Conservation (phyloP, 1,140 invertebrate species). For the Lethocerus indicus region DNA sequence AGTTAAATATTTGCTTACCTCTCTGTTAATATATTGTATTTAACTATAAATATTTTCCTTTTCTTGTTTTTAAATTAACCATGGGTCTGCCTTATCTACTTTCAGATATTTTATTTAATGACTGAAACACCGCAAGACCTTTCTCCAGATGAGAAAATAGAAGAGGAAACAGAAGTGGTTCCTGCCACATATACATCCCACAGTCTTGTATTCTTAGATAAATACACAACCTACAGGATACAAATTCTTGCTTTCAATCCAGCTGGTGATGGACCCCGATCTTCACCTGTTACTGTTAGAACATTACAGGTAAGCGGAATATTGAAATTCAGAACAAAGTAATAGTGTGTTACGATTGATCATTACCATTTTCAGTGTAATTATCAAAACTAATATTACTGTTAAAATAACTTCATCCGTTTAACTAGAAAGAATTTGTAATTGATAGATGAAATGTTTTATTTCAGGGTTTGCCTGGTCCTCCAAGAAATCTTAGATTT, state of each 20-base stretch:
- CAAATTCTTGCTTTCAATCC: conserved; percentile 92
- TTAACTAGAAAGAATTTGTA: too few relatives aligned
- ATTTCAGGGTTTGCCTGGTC: conserved; percentile 63
- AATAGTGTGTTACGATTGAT: too few relatives aligned
- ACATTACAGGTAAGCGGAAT: conserved; percentile 36
- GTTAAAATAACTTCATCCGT: too few relatives aligned
- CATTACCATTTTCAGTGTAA: too few relatives aligned
- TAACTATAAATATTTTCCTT: too few relatives aligned
- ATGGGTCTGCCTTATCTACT: too few relatives aligned
- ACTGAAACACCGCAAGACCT: conserved; percentile 58
- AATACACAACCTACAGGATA: conserved; percentile 84
- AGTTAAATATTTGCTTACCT: too few relatives aligned
- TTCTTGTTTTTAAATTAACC: too few relatives aligned
- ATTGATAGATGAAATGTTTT: too few relatives aligned
- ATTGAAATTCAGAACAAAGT: too few relatives aligned
- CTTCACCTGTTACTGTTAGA: conserved; percentile 54
- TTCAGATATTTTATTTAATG: conserved; percentile 61
- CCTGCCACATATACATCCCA: conserved; percentile 64
- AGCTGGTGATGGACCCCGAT: conserved; percentile 86
- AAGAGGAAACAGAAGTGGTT: conserved; percentile 84
- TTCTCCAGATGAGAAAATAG: conserved; percentile 40
- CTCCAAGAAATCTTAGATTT: conserved; percentile 66
- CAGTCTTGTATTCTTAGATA: conserved; percentile 76
- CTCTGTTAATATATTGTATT: too few relatives aligned
- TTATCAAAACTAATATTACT: too few relatives aligned